These are phyloP conservation scores for Petrocephalus schoutedeni DNA, from an alignment of 2,797 vertebrate genomes.

Conservation along the genomic window DNA sequence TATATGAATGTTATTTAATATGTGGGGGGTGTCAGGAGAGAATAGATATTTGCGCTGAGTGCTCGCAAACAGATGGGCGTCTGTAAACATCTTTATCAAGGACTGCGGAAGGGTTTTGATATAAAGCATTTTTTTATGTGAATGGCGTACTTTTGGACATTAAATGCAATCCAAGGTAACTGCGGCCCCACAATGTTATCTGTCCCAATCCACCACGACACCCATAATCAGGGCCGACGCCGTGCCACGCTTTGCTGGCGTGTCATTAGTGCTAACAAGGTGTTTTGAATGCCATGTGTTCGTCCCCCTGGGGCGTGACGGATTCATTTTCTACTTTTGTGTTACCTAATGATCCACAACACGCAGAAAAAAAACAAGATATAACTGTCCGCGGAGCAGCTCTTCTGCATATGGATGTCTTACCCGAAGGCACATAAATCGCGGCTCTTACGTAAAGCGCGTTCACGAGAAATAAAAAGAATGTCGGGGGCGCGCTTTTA, in stretches of 20 bases:
- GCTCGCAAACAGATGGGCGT: not conserved
- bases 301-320: not conserved
- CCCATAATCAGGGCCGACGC: not conserved
- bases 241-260: not conserved
- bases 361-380: not conserved
- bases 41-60: not conserved
- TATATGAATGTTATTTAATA: not conserved
- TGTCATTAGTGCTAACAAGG: constrained; percentile 18
- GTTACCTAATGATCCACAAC: constrained; percentile 11
- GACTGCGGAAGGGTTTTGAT: not conserved
- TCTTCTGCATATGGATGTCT: not conserved
- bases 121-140: not conserved
- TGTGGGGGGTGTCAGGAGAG: not conserved
- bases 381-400: not conserved
- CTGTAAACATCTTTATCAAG: not conserved
- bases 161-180: not conserved
- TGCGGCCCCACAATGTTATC: not conserved
- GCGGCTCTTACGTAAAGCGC: not conserved
- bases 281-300: not conserved
- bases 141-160: not conserved
- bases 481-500: not conserved
- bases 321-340: constrained; percentile 18
- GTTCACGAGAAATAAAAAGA: not conserved
- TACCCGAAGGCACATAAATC: not conserved
- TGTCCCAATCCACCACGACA: not conserved